Evolutionary conservation across 2,113 vertebrate genomes (phyloP).

Genomic region (Toxotes chatareus): DNA sequence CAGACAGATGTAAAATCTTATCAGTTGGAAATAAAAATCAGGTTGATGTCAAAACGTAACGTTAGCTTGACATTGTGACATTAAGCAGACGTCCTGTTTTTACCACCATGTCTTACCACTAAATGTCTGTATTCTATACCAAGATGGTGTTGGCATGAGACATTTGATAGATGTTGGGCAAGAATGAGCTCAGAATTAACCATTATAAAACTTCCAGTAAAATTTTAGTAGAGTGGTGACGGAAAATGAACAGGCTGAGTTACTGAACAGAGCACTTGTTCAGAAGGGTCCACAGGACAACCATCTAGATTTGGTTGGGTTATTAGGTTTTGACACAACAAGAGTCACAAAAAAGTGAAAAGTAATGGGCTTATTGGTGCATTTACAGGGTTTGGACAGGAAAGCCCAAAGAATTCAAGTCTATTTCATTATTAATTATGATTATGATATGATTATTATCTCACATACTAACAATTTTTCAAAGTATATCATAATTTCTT

Average conservation of each 20-base stretch:
- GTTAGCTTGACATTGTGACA: too few relatives aligned
- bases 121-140: too few relatives aligned
- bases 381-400: neutral
- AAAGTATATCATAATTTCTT: slow-evolving; percentile 27
- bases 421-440: slow-evolving; percentile 26
- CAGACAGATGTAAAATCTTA: too few relatives aligned
- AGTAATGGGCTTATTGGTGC: neutral
- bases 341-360: neutral
- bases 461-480: slow-evolving; percentile 28
- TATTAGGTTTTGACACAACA: slow-evolving; percentile 14
- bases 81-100: too few relatives aligned
- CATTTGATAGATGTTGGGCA: too few relatives aligned
- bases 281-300: slow-evolving; percentile 6
- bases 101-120: too few relatives aligned
- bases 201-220: slow-evolving; percentile 3
- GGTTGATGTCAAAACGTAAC: too few relatives aligned
- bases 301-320: slow-evolving; percentile 6
- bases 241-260: slow-evolving; percentile 5
- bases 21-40: too few relatives aligned
- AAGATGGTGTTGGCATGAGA: too few relatives aligned
- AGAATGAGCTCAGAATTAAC: neutral
- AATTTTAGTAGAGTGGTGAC: neutral
- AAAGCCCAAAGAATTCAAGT: slow-evolving; percentile 13
- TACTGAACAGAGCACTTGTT: slow-evolving; percentile 17
- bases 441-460: too few relatives aligned